phyloP scores from a whole-genome alignment of 2,113 vertebrate species.

The Boleophthalmus pectinirostris region DNA sequence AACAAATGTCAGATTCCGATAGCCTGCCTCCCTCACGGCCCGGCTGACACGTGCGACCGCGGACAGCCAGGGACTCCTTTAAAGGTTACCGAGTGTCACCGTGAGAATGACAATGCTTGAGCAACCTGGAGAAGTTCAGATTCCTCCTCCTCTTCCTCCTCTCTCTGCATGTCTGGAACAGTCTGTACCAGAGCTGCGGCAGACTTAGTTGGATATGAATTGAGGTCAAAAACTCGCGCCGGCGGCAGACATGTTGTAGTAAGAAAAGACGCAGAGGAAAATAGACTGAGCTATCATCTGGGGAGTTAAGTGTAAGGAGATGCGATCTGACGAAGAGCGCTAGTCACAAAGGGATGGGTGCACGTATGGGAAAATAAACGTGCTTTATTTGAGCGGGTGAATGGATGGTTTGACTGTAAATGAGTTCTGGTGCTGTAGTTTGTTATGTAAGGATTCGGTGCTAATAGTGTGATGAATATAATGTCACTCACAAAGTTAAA shows the following conservation, averaged over 20 bases:
- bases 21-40: slow-evolving; percentile 44
- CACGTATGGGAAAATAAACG: slow-evolving; percentile 15
- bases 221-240: slow-evolving; percentile 65
- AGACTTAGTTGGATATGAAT: slow-evolving; percentile 53
- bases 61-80: slow-evolving; percentile 64
- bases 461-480: slow-evolving; percentile 6
- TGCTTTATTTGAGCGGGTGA: slow-evolving; percentile 37
- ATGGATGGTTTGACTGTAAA: slow-evolving; percentile 32
- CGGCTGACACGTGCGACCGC: slow-evolving; percentile 44
- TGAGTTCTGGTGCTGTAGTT: slow-evolving; percentile 9
- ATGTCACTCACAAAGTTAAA: background rate
- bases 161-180: slow-evolving; percentile 42
- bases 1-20: slow-evolving; percentile 75
- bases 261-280: slow-evolving; percentile 39
- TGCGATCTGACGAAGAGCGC: slow-evolving; percentile 53
- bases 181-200: slow-evolving; percentile 39
- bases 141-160: slow-evolving; percentile 2
- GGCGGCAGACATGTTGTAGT: slow-evolving; percentile 39
- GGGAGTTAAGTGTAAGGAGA: slow-evolving; percentile 61
- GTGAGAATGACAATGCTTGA: slow-evolving; percentile 63
- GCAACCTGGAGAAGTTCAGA: slow-evolving; percentile 31
- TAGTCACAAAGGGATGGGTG: slow-evolving; percentile 31
- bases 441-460: slow-evolving; percentile 20
- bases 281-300: slow-evolving; percentile 40
- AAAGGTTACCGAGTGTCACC: slow-evolving; percentile 63